Evolutionary conservation across 2,888 invertebrate genomes (phyloP), one percentile per base, ranked within the genome.

Genomic region (Clistopyga incitator): DNA sequence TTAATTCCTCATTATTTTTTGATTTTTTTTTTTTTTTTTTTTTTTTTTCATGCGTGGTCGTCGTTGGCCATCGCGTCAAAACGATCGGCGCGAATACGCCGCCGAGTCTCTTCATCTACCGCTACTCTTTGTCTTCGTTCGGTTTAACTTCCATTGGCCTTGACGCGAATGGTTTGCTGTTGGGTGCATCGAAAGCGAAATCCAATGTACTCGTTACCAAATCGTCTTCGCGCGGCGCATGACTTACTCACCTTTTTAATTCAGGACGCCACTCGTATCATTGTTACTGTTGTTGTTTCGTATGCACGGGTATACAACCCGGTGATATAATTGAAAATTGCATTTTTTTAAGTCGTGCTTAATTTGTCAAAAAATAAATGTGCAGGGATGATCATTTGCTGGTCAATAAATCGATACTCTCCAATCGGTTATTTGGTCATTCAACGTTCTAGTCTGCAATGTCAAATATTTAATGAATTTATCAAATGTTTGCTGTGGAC

Each of bases 161-260:
- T 91, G 91, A 88, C 87, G 88, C 78, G 81, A 81, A 78, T 50
- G 75, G 23, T 78, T 81, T 67, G 78, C 38, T 76, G 82, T 71
- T 86, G 87, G 88, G 89, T 89, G 89, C 90, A 90, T 89, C 89
- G 89, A 89, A 91, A 90, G 90, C 89, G 91, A 91, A 92, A 91
- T 88, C 84, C 87, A 87, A 84, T 85, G 87, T 88, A 90, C 87
- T 71, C 59, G 74, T 84, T 81, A 78, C 84, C 70, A 84, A 84
- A 84, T 78, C 81, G 59, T 76, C 42, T 47, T 52, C 59, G 29
- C 29, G 38, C 64, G 59, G 54, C 29, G 47, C 78, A 47, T 78
- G 84, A 78, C 78, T 84, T 71, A 75, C 78, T 80, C 61, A 75
- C 81, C 81, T 45, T 81, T 38, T 81, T 78, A 59, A 65, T 29